phyloP scores from a whole-genome alignment of 1,140 invertebrate genomes.

The Pristionchus pacificus region DNA sequence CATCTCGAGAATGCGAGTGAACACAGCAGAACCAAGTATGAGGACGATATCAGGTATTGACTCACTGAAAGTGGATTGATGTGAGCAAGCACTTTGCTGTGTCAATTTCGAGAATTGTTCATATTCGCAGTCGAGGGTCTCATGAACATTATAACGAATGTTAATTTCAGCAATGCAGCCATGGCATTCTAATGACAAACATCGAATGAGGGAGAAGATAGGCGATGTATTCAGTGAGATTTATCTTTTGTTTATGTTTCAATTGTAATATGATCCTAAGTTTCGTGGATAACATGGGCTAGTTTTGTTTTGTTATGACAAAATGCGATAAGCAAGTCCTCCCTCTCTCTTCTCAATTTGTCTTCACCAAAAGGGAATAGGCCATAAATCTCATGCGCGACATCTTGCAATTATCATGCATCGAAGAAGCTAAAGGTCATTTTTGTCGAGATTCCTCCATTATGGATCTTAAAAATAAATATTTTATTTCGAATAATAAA shows the following conservation, averaged over 20 bases:
- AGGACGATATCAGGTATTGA: background rate
- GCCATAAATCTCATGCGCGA: too few relatives aligned
- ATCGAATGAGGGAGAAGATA: conserved; percentile 30
- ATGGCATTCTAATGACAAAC: conserved; percentile 40
- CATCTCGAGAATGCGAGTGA: background rate
- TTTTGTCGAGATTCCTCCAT: conserved; percentile 1
- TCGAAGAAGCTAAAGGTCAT: background rate
- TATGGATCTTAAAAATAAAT: conserved; percentile 1
- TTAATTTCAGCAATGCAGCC: conserved; percentile 32
- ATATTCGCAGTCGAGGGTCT: background rate
- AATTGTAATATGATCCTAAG: background rate
- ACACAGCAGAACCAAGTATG: background rate
- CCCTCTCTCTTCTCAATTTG: background rate
- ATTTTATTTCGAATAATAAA: conserved; percentile 1
- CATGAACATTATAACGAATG: background rate
- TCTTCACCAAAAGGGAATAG: background rate
- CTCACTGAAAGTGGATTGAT: background rate
- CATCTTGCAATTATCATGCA: background rate
- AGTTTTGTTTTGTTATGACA: too few relatives aligned
- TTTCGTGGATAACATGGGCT: background rate
- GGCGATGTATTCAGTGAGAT: conserved; percentile 26
- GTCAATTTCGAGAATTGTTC: background rate
- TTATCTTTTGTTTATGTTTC: background rate
- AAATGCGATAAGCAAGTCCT: too few relatives aligned
- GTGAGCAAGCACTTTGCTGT: too few relatives aligned